A percentile compares a stretch with the other conserved stretches of the same genome.
These are phyloP conservation scores for Drosophila testacea DNA, from an alignment of 2,888 invertebrate genomes.

Conservation along the genomic window DNA sequence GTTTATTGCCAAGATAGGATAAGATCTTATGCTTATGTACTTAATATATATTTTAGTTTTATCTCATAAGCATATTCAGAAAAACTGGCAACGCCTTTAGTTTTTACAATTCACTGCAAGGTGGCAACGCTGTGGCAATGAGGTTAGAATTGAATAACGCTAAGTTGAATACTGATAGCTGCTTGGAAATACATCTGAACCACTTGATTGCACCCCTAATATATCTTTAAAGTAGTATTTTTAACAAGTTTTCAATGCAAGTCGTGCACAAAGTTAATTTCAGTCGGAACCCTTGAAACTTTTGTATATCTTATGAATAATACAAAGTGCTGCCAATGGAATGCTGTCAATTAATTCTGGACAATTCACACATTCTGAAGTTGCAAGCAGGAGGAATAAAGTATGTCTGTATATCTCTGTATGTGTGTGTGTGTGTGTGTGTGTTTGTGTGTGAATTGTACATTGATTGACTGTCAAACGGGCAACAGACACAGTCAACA, in stretches of 20 bases:
- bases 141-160: no score
- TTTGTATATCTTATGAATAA: constrained; percentile 18
- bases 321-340: neutral
- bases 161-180: no score
- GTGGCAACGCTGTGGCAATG: no score
- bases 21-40: no score
- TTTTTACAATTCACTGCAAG: no score
- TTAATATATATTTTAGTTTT: no score
- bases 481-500: constrained; percentile 9
- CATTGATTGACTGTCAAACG: constrained; percentile 65
- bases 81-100: no score
- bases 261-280: neutral
- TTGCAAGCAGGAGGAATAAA: neutral
- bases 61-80: no score
- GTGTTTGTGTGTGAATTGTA: constrained; percentile 16
- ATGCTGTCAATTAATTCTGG: constrained; percentile 22
- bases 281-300: constrained; percentile 10
- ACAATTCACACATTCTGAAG: constrained; percentile 6
- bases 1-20: no score
- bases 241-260: neutral
- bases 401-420: neutral
- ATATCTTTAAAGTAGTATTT: no score
- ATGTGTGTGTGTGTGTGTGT: constrained; percentile 20
- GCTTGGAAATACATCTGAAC: no score
- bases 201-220: no score